A percentile compares a stretch with the other conserved stretches of the same genome.
Evolutionary conservation across 2,888 invertebrate species (phyloP).

Genomic region (Nebria brevicollis): DNA sequence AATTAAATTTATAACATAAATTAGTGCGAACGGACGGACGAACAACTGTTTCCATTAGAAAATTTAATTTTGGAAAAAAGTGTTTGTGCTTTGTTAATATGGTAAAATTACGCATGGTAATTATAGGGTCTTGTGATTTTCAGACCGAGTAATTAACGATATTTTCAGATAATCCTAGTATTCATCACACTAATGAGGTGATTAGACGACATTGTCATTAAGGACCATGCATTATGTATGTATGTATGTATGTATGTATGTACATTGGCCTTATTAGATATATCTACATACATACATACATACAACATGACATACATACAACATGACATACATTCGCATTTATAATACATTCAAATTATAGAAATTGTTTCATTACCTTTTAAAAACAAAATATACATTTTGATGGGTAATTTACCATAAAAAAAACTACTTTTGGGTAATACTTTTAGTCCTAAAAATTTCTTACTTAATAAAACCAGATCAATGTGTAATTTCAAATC

Average conservation of each 20-base stretch:
- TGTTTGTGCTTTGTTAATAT: background rate
- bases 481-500: background rate
- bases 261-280: background rate
- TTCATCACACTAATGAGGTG: slow-evolving; percentile 39
- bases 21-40: too few relatives aligned
- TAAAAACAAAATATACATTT: too few relatives aligned
- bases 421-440: too few relatives aligned
- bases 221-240: background rate
- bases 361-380: background rate
- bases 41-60: too few relatives aligned
- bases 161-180: slow-evolving; percentile 38
- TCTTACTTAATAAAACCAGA: background rate
- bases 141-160: slow-evolving; percentile 26
- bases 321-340: background rate
- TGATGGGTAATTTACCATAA: too few relatives aligned
- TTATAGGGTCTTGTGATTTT: background rate
- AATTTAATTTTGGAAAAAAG: background rate
- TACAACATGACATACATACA: background rate
- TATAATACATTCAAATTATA: background rate
- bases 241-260: background rate
- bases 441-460: background rate
- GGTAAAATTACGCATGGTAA: background rate
- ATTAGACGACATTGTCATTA: slow-evolving; percentile 40
- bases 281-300: too few relatives aligned
- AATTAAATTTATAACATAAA: too few relatives aligned